Evolutionary conservation across 2,888 invertebrate species (phyloP).

Genomic region (Drosophila quinaria): DNA sequence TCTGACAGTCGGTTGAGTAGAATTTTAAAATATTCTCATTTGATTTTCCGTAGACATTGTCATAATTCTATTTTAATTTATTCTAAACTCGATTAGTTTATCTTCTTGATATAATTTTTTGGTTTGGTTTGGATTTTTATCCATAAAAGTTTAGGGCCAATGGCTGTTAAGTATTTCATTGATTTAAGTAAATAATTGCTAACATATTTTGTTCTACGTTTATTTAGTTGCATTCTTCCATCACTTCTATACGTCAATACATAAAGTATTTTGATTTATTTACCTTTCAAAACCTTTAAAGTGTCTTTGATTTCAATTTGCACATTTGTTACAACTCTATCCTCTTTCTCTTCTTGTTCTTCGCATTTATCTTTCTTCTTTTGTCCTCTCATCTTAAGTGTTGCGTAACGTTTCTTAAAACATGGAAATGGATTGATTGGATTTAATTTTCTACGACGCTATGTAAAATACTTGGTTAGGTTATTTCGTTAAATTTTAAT

Average conservation of each 20-base stretch:
- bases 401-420: constrained; percentile 67
- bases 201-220: constrained; percentile 46
- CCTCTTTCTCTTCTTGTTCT: neutral
- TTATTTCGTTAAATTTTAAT: constrained; percentile 33
- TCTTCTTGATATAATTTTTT: constrained; percentile 51
- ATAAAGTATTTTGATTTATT: constrained; percentile 64
- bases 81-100: constrained; percentile 53
- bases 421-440: constrained; percentile 59
- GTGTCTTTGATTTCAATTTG: constrained; percentile 73
- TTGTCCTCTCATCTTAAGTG: constrained; percentile 53
- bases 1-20: constrained; percentile 20
- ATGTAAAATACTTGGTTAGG: constrained; percentile 71
- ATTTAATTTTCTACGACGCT: constrained; percentile 47
- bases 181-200: constrained; percentile 55
- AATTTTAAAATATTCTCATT: constrained; percentile 32
- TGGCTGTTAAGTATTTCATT: constrained; percentile 33
- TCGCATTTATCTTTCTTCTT: neutral
- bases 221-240: constrained; percentile 27
- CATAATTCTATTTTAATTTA: constrained; percentile 39
- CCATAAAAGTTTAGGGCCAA: constrained; percentile 49
- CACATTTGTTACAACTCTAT: constrained; percentile 58
- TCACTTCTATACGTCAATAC: constrained; percentile 44
- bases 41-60: constrained; percentile 24
- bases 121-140: constrained; percentile 2
- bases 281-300: constrained; percentile 66